Percentiles rank a stretch among this genome's conserved stretches.
Conservation (phyloP, 2,113 vertebrate species). For the Mionectes macconnelli region DNA sequence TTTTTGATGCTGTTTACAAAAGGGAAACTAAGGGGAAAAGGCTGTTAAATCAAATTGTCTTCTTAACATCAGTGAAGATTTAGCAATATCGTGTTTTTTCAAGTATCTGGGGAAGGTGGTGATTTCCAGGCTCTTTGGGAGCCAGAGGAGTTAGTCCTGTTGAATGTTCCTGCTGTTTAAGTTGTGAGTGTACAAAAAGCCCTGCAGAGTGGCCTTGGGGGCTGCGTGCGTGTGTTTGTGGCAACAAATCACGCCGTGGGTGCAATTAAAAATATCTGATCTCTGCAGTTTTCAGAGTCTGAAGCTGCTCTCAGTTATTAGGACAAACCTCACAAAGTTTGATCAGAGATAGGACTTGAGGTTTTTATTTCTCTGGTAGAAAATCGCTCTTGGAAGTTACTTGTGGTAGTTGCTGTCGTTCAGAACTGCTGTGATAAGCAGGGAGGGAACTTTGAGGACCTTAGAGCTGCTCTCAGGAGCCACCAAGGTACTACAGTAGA, state of each 20-base stretch:
- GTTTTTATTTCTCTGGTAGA: background rate
- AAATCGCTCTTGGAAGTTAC: background rate
- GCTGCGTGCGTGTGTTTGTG: background rate
- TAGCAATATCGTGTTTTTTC: background rate
- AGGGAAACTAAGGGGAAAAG: background rate
- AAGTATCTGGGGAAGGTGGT: background rate
- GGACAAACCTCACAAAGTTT: background rate
- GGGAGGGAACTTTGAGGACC: background rate
- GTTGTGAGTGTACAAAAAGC: background rate
- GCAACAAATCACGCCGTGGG: background rate
- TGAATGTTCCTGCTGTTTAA: background rate
- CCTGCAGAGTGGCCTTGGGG: background rate
- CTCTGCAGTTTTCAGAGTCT: background rate
- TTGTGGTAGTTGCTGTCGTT: background rate
- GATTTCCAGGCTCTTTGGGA: background rate
- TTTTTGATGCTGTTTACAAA: background rate
- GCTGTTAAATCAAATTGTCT: background rate
- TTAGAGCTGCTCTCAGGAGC: background rate
- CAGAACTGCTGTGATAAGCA: background rate
- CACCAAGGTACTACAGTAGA: background rate
- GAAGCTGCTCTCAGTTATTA: rapidly evolving
- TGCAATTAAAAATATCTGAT: background rate
- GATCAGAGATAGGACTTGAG: background rate
- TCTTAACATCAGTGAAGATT: background rate
- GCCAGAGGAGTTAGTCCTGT: background rate